Conservation (phyloP, 2,888 invertebrate genomes). For the Therioaphis trifolii region DNA sequence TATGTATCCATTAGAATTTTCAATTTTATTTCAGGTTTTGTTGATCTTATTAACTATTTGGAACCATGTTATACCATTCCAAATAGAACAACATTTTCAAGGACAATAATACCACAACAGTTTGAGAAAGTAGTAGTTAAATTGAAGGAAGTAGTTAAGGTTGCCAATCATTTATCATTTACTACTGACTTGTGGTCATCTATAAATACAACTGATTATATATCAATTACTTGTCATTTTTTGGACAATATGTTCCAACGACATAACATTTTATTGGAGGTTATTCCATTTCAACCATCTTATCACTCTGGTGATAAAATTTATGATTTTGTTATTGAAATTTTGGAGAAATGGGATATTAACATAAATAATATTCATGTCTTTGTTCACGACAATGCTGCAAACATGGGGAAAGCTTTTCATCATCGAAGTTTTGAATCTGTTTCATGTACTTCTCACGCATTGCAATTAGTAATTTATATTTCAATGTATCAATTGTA, state of each 20-base stretch:
- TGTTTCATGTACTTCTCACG: constrained; percentile 20
- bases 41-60: not conserved
- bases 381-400: not conserved
- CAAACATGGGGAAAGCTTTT: not conserved
- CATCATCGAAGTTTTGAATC: not conserved
- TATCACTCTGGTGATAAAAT: not conserved
- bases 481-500: no score
- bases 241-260: no score
- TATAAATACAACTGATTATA: constrained; percentile 15
- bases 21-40: not conserved
- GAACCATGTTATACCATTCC: not conserved
- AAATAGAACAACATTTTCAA: not conserved
- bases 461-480: constrained; percentile 26
- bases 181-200: not conserved
- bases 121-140: not conserved
- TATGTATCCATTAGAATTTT: not conserved
- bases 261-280: not conserved
- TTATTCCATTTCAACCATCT: constrained; percentile 13
- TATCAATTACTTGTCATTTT: constrained; percentile 3
- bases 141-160: not conserved
- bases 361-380: constrained; percentile 2
- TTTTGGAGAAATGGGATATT: constrained; percentile 4
- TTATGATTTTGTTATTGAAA: constrained; percentile 14
- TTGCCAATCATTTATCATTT: not conserved
- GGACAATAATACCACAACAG: not conserved